Percentiles rank a stretch among this genome's conserved stretches.
Conservation (phyloP, 1,140 invertebrate genomes). For the Pseudomyrmex flavicornis region DNA sequence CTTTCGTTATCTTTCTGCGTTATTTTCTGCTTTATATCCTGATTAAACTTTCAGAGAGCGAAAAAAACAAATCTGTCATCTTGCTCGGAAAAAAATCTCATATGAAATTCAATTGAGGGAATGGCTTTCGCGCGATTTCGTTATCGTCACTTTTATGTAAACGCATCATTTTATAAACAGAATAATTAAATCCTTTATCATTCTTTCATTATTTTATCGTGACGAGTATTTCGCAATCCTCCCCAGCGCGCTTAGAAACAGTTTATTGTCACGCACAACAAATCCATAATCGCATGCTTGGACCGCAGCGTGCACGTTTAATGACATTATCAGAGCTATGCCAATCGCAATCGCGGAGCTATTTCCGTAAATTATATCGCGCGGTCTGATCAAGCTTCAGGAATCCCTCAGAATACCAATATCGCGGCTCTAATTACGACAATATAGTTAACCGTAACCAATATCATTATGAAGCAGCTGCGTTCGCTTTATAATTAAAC, state of each 20-base stretch:
- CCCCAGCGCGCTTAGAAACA: background rate
- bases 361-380: slow-evolving; percentile 79
- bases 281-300: slow-evolving; percentile 21
- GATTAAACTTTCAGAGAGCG: slow-evolving; percentile 27
- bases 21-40: slow-evolving; percentile 7
- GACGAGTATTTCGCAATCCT: background rate
- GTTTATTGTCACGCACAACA: slow-evolving; percentile 57
- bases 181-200: slow-evolving; percentile 19
- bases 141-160: background rate
- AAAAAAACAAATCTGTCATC: background rate
- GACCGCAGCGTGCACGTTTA: slow-evolving; percentile 68
- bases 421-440: slow-evolving; percentile 71
- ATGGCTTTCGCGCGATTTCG: background rate
- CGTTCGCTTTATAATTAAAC: slow-evolving; percentile 33
- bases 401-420: slow-evolving; percentile 74
- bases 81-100: background rate
- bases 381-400: slow-evolving; percentile 61
- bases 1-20: background rate
- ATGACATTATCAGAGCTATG: slow-evolving; percentile 74
- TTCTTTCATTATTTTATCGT: background rate
- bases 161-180: background rate
- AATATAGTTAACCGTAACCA: slow-evolving; percentile 67
- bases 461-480: slow-evolving; percentile 68
- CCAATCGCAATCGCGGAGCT: slow-evolving; percentile 69
- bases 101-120: slow-evolving; percentile 2